A percentile compares a stretch with the other conserved stretches of the same genome.
These are phyloP conservation scores for Corbicula japonica DNA, from an alignment of 2,888 invertebrate species.

Conservation along the genomic window DNA sequence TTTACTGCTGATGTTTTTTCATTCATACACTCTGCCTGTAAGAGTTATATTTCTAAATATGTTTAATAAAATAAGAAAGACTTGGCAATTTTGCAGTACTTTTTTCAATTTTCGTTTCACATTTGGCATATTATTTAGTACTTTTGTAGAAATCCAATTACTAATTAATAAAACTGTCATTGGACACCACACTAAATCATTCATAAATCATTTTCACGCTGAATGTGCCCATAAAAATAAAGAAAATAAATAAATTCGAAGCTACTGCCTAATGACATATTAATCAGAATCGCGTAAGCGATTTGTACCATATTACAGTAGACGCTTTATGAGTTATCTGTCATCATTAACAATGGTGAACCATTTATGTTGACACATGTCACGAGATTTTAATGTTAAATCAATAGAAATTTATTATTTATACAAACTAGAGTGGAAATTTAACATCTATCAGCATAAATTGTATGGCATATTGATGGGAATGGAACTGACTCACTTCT, in stretches of 20 bases:
- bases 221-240: not conserved
- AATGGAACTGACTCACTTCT: too few relatives aligned
- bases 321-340: conserved; percentile 41
- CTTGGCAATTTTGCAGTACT: too few relatives aligned
- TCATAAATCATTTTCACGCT: conserved; percentile 21
- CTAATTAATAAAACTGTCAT: conserved; percentile 13
- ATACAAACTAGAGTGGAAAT: conserved; percentile 40
- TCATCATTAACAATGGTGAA: conserved; percentile 42
- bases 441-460: conserved; percentile 40
- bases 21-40: too few relatives aligned
- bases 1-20: too few relatives aligned
- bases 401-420: conserved; percentile 62
- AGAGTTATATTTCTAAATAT: too few relatives aligned
- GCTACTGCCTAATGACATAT: conserved; percentile 44
- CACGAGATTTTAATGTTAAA: conserved; percentile 52
- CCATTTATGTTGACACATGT: conserved; percentile 57
- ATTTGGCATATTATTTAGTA: too few relatives aligned
- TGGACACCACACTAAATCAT: not conserved
- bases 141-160: too few relatives aligned
- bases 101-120: too few relatives aligned
- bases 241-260: conserved; percentile 41
- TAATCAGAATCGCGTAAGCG: conserved; percentile 42
- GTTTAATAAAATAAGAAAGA: too few relatives aligned
- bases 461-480: too few relatives aligned
- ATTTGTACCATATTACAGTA: conserved; percentile 48